Evolutionary conservation across 2,113 vertebrate genomes (phyloP).

Genomic region (Tyto alba): DNA sequence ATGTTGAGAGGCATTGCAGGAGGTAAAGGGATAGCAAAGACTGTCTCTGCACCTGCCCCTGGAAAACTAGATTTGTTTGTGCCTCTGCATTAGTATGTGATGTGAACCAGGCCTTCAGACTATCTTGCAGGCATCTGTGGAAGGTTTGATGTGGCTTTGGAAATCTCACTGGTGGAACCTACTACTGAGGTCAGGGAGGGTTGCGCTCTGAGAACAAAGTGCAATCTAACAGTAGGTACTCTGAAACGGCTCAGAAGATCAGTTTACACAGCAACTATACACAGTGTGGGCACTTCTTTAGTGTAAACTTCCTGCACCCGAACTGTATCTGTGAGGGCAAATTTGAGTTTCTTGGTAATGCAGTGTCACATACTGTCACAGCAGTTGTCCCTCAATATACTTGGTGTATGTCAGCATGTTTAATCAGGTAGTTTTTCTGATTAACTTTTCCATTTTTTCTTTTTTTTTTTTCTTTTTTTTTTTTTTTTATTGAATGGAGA

Average conservation of each 20-base stretch:
- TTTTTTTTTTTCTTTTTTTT: too few species aligned
- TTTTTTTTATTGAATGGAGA: too few species aligned
- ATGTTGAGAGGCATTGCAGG: not conserved
- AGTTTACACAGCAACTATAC: rapidly evolving
- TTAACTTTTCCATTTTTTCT: not conserved
- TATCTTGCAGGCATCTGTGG: too few species aligned
- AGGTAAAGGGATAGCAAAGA: not conserved
- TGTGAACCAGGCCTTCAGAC: not conserved
- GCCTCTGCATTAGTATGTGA: not conserved
- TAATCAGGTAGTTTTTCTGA: not conserved
- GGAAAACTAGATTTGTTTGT: not conserved
- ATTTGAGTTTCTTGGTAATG: rapidly evolving
- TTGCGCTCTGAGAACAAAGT: not conserved
- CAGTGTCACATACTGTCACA: rapidly evolving
- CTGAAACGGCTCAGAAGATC: too few species aligned
- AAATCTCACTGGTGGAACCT: not conserved
- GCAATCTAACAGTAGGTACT: rapidly evolving
- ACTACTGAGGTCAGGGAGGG: not conserved
- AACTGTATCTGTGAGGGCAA: too few species aligned
- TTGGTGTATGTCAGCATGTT: rapidly evolving
- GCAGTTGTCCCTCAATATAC: too few species aligned
- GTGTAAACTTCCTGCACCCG: not conserved
- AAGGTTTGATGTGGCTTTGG: not conserved
- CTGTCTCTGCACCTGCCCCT: not conserved
- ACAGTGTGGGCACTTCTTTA: rapidly evolving